Base-by-base conservation (phyloP, 2,113 vertebrate genomes). In the Caloenas nicobarica region DNA sequence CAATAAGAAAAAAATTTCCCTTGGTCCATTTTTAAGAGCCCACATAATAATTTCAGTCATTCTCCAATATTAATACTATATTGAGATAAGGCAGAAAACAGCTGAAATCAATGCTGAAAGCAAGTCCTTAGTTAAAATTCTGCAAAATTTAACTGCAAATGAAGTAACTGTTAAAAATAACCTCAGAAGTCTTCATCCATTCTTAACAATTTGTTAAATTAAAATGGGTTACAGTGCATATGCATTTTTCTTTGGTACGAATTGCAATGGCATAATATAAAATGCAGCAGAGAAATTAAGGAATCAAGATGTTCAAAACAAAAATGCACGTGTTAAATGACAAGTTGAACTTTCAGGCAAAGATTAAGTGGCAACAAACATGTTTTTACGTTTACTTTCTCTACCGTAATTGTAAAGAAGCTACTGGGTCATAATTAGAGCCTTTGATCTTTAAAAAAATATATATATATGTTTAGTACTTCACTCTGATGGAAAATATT, bases 291-390 rank as follows among this genome's bases (percentile, higher is more conserved):
- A 88, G 51, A 80, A 91, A 33, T 50, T 12, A 36, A 61, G 31
- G 70, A 61, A 79, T 65, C 10, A 2, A 23, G 26, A 71, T 16
- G 6, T 24, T 84, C 50, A 22, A 58, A 54, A 56, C 3, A 73
- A 64, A 85, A 91, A 40, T 16, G 13, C 7, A n/a, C 9, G 8
- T 10, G 29, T 64, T 68, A 69, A 68, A 62, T 18, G n/a, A 50
- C 22, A 56, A 73, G 34, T 3, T 8, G 9, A 89, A 77, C 31
- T 54, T 77, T 13, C 46, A 46, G 0, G 0, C n/a, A 46, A 70
- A 81, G 70, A 85, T 26, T 54, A 48, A 73, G 24, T 0, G 0
- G 11, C 2, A 7, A 76, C 21, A 91, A 34, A 4, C 9, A 54
- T 9, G 14, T 34, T 72, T 80, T 74, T 22, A 1, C 26, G 11